Evolutionary conservation across 2,888 invertebrate species (phyloP).

Genomic region (Leptinotarsa juncta): DNA sequence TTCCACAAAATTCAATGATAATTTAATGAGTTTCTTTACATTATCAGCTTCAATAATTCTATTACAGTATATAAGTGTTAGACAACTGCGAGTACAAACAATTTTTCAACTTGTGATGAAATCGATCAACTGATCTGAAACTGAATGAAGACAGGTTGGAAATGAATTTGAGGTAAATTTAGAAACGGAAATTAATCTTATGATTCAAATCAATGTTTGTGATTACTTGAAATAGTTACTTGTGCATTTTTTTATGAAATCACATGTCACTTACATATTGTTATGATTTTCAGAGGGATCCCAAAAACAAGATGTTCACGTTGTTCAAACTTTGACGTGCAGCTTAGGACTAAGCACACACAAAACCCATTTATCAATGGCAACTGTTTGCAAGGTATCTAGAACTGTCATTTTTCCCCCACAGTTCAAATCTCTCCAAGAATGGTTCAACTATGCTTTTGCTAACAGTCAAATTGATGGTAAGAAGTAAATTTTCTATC

Average conservation of each 20-base stretch:
- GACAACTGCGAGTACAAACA: too few species aligned
- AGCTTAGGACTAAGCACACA: conserved; percentile 81
- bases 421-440: conserved; percentile 92
- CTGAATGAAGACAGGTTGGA: too few species aligned
- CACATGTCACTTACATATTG: neutral
- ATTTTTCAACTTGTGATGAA: too few species aligned
- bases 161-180: too few species aligned
- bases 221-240: too few species aligned
- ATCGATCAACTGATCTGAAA: too few species aligned
- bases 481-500: conserved; percentile 61
- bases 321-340: conserved; percentile 91
- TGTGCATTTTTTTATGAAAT: neutral
- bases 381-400: conserved; percentile 92
- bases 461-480: conserved; percentile 95
- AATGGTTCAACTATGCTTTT: conserved; percentile 98
- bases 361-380: conserved; percentile 88
- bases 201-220: too few species aligned
- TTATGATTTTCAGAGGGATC: conserved; percentile 43
- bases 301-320: conserved; percentile 76
- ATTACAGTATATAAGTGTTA: too few species aligned
- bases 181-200: too few species aligned
- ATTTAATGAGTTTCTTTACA: too few species aligned
- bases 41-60: too few species aligned
- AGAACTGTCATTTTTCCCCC: conserved; percentile 94
- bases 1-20: too few species aligned